phyloP scores from a whole-genome alignment of 2,113 vertebrate species.

The Rhombomys opimus region DNA sequence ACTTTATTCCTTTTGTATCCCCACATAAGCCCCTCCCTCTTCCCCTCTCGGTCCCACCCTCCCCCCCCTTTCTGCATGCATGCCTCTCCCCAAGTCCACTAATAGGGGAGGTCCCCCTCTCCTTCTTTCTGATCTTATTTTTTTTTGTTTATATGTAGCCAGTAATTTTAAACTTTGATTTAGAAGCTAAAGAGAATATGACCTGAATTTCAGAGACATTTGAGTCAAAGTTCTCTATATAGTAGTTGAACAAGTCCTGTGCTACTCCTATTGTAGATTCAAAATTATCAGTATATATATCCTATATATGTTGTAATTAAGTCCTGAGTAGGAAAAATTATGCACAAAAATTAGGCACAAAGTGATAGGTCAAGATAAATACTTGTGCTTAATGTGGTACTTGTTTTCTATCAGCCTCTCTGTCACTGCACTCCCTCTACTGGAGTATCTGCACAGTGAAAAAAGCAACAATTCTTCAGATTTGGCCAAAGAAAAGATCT shows the following conservation, averaged over 20 bases:
- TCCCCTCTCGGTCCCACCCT: too few relatives aligned
- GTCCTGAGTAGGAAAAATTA: not conserved
- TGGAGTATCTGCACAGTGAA: not conserved
- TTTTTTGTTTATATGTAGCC: not conserved
- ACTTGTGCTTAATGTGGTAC: not conserved
- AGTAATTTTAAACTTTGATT: not conserved
- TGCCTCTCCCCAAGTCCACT: too few relatives aligned
- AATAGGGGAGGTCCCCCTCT: too few relatives aligned
- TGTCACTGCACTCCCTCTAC: not conserved
- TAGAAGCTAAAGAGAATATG: not conserved
- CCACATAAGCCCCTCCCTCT: too few relatives aligned
- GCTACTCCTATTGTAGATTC: not conserved
- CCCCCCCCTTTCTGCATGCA: too few relatives aligned
- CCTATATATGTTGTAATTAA: not conserved
- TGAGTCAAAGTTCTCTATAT: not conserved
- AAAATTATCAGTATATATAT: not conserved
- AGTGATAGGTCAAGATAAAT: not conserved
- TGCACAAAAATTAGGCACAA: not conserved
- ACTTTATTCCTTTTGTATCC: too few relatives aligned
- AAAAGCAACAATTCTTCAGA: not conserved
- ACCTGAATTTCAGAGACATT: not conserved
- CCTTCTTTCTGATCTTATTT: too few relatives aligned
- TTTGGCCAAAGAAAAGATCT: not conserved
- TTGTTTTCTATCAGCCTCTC: not conserved
- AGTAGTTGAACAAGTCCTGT: not conserved